Evolutionary conservation across 2,888 invertebrate species (phyloP), one percentile per base, ranked within the genome.

Genomic region (Ophion costatus): DNA sequence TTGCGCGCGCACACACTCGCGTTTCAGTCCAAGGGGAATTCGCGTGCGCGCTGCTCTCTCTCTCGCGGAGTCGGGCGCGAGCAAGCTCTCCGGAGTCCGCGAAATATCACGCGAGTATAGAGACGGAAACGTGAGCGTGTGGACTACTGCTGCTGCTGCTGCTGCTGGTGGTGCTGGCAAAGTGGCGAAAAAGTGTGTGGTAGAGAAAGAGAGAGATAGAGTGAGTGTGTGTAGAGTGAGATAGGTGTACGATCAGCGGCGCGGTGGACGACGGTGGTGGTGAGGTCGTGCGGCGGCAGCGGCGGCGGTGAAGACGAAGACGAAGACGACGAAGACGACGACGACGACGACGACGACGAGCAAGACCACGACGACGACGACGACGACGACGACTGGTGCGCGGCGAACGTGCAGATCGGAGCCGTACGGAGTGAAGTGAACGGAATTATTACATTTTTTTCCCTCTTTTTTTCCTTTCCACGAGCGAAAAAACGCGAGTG

Each of bases 381-480:
- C 90, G 89, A 89, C 87, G 88, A 88, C 89, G 90, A 90, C 89
- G 91, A 91, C 88, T 91, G 91, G 91, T 91, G 85, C 75, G 90
- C 91, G 90, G 91, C 91, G 89, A 90, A 91, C 90, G 89, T 90
- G 90, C 90, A 91, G 90, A 85, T 82, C 90, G 90, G 91, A 89
- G 87, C 87, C 85, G 87, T 84, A 67, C 29, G 80, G 85, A 82
- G 84, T 86, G 80, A 75, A 82, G 71, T 77, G 77, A 80, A 79
- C 80, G 24, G 7, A 17, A 71, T 51, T 51, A 42, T 77, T 45
- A 77, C 10, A 63, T 82, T 64, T 38, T 42, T 51, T 51, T 17
- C 17, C 51, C 17, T 17, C 17, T 51, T 24, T 71, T 71, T 29
- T 29, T 29, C 29, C 33, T 17, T 20, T n/a, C 29, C 22, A 42